Evolutionary conservation across 2,888 invertebrate genomes (phyloP), one percentile per base, ranked within the genome.

Genomic region (Meteorus colon): DNA sequence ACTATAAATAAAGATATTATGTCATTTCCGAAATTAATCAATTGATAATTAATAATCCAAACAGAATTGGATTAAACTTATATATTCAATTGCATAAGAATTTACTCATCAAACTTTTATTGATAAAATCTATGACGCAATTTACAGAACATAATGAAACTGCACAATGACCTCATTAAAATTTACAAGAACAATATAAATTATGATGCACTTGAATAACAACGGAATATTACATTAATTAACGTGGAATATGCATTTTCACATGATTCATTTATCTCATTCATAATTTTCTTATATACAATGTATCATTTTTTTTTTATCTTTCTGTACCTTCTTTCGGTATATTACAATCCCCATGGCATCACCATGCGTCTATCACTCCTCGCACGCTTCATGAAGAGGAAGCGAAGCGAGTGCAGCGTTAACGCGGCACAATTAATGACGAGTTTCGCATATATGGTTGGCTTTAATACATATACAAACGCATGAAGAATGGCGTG

Each of bases 401-500:
- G 73, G 73, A 74, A 67, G n/a, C 55, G 51, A 74, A 59, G 73
- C 66, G 63, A 63, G 72, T 72, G 73, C 37, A 74, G 69, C 59
- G 72, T 55, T 72, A 75, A 66, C 37, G 60, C 73, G 62, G 75
- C 51, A 69, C 75, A 73, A 78, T 80, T 81, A 78, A 80, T 75
- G 78, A 79, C 72, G 77, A 76, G 66, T 77, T 75, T 77, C 75
- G 77, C 81, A 71, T 79, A 80, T 79, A 81, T 78, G 81, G 80
- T 69, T 66, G 73, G 68, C 73, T 55, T 51, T 73, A 45, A 77
- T 77, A 75, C 76, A 79, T 80, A 79, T 78, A 81, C 73, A 78
- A 70, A 80, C 75, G 70, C 73, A 75, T 78, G 80, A 84, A 82
- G 83, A 80, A 82, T 82, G 78, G 80, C 82, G 83, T 84, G 85